Conservation (phyloP, 2,797 vertebrate genomes). For the Arctocebus calabarensis region DNA sequence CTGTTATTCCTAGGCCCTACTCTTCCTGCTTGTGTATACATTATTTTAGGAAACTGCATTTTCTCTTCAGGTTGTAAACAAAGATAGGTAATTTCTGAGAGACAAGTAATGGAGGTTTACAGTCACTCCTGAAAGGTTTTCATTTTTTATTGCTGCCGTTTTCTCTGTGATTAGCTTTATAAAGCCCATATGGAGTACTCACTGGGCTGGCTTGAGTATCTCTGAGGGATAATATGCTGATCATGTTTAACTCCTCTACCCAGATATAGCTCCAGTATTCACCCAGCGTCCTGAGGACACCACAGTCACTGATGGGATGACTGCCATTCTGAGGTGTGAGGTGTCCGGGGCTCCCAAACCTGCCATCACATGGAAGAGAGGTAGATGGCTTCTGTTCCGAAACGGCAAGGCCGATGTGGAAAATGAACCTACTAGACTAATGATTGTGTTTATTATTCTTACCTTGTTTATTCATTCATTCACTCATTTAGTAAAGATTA, state of each 20-base stretch:
- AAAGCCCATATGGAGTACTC: neutral
- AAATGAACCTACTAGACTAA: rapidly evolving
- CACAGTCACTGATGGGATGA: constrained; percentile 93
- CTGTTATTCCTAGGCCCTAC: constrained; percentile 26
- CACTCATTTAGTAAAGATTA: neutral
- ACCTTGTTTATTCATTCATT: neutral
- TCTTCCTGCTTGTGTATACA: neutral
- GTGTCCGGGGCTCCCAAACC: constrained; percentile 95
- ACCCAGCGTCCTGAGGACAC: constrained; percentile 89
- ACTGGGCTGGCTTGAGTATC: neutral
- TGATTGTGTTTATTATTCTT: neutral
- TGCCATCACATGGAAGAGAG: constrained; percentile 95
- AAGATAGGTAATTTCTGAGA: constrained; percentile 66
- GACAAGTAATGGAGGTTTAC: constrained; percentile 71
- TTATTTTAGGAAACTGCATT: constrained; percentile 56
- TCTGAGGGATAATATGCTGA: neutral
- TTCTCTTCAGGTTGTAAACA: neutral
- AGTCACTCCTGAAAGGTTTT: constrained; percentile 70
- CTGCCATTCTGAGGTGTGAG: constrained; percentile 92
- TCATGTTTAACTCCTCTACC: neutral
- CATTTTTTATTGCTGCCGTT: neutral
- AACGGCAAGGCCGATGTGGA: rapidly evolving
- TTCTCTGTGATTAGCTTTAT: constrained; percentile 47
- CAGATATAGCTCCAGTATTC: constrained; percentile 93
- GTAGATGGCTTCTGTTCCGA: constrained; percentile 82